Evolutionary conservation across 1,140 invertebrate species (phyloP).

Genomic region (Trichonephila inaurata): DNA sequence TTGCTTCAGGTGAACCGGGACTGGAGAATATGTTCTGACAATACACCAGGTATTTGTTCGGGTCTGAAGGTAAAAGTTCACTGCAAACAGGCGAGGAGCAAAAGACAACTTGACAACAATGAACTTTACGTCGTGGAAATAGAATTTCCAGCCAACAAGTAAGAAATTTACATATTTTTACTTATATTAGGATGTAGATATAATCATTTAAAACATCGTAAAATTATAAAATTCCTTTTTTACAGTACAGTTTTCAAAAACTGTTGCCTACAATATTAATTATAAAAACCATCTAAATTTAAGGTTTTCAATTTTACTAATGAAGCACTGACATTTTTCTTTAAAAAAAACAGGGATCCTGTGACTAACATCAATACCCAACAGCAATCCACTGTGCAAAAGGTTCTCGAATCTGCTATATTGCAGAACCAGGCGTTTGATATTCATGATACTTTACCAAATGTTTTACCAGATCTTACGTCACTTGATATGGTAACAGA

Average conservation of each 20-base stretch:
- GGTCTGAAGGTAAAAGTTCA: conserved; percentile 91
- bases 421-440: conserved; percentile 96
- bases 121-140: conserved; percentile 94
- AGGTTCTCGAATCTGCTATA: conserved; percentile 91
- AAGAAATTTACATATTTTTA: conserved; percentile 82
- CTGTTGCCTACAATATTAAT: no score
- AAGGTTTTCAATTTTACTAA: not conserved
- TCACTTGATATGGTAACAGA: conserved; percentile 92
- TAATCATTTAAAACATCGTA: no score
- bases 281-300: no score
- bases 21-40: conserved; percentile 95
- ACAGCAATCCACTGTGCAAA: conserved; percentile 90
- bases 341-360: conserved; percentile 87
- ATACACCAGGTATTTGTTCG: conserved; percentile 86
- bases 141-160: conserved; percentile 94
- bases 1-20: conserved; percentile 95
- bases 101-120: conserved; percentile 87
- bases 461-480: conserved; percentile 95
- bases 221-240: no score
- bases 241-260: no score
- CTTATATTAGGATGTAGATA: no score
- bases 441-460: conserved; percentile 94
- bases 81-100: conserved; percentile 82
- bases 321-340: not conserved
- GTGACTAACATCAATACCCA: conserved; percentile 92